phyloP scores from a whole-genome alignment of 2,797 vertebrate genomes.

The Eulemur coronatus region DNA sequence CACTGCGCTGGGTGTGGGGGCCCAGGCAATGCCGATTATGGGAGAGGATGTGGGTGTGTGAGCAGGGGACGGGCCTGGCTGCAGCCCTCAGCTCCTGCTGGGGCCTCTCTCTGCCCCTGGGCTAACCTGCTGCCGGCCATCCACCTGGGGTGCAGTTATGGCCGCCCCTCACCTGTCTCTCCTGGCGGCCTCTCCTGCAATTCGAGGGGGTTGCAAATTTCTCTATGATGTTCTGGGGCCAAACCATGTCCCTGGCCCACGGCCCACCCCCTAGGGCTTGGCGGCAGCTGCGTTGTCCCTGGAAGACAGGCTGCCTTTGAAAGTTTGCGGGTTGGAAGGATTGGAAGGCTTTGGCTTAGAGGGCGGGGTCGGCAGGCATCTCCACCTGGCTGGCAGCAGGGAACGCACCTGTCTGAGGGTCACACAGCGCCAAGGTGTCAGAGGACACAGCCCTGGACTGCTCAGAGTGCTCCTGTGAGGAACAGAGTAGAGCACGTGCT shows the following conservation, averaged over 20 bases:
- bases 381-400: background rate
- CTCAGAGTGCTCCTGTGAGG: background rate
- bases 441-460: background rate
- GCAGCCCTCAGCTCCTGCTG: background rate
- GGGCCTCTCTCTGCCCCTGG: background rate
- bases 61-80: background rate
- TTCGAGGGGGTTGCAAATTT: constrained; percentile 46
- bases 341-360: background rate
- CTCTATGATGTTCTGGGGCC: constrained; percentile 37
- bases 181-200: background rate
- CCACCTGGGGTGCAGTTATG: background rate
- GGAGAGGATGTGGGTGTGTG: background rate
- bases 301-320: constrained; percentile 56
- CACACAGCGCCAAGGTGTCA: background rate
- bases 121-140: background rate
- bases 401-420: background rate
- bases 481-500: accelerated
- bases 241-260: constrained; percentile 69
- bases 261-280: constrained; percentile 34
- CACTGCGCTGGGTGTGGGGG: background rate
- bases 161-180: background rate
- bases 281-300: background rate
- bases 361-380: background rate
- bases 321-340: background rate
- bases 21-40: accelerated